These are phyloP conservation scores for Halcyon badia DNA, from an alignment of 2,797 vertebrate genomes.

Conservation along the genomic window DNA sequence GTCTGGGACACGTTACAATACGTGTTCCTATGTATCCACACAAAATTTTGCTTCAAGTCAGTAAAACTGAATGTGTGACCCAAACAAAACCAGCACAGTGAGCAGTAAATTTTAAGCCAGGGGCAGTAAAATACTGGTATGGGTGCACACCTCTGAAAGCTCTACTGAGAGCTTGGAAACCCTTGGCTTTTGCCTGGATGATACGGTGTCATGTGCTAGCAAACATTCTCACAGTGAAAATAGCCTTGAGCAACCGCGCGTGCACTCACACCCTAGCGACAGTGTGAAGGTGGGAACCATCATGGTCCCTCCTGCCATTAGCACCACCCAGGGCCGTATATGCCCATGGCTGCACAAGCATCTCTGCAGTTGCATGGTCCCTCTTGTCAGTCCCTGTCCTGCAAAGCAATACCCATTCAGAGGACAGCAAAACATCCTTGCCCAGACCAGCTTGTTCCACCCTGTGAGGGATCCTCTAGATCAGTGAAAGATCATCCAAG, in stretches of 20 bases:
- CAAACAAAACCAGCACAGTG: neutral
- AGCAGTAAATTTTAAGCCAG: neutral
- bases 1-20: neutral
- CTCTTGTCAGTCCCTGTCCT: neutral
- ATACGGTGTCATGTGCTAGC: neutral
- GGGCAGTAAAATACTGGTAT: neutral
- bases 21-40: neutral
- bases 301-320: accelerated
- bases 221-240: neutral
- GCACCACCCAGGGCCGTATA: neutral
- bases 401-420: neutral
- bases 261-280: neutral
- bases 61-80: neutral
- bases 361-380: neutral
- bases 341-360: neutral
- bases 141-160: neutral
- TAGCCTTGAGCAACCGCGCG: neutral
- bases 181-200: neutral
- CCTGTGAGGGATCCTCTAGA: neutral
- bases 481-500: neutral
- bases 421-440: neutral
- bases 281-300: neutral
- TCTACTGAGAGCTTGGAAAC: neutral
- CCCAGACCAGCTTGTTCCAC: neutral
- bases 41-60: neutral